These are phyloP conservation scores for Strongylocentrotus purpuratus DNA, from an alignment of 35 echinoderm and acorn worm genomes.

Conservation along the genomic window DNA sequence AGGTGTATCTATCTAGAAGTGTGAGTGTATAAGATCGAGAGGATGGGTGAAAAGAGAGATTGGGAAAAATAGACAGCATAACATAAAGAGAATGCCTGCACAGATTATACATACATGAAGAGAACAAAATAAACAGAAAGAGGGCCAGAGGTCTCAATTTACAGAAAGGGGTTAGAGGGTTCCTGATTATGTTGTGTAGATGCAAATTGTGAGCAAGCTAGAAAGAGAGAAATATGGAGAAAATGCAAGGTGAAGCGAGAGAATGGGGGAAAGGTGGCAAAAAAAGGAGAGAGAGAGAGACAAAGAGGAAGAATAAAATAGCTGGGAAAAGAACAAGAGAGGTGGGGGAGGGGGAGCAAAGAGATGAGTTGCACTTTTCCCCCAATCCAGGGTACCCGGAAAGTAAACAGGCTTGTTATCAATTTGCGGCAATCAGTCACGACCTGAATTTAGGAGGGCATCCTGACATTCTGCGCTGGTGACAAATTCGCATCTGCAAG, in stretches of 20 bases:
- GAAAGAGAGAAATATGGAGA: neutral
- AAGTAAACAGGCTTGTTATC: constrained; percentile 31
- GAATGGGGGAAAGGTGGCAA: neutral
- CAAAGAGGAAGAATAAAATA: neutral
- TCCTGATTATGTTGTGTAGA: neutral
- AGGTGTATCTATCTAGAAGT: neutral
- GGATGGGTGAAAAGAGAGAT: neutral
- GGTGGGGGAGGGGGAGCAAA: neutral
- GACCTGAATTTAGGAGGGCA: constrained; percentile 9
- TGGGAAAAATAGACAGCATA: neutral
- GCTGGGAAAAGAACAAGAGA: neutral
- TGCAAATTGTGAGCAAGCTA: neutral
- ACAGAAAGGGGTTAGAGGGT: too few relatives aligned
- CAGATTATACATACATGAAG: neutral
- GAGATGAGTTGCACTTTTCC: neutral
- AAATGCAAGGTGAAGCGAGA: neutral
- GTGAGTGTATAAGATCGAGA: neutral
- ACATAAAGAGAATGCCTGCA: neutral
- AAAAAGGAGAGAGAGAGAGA: neutral
- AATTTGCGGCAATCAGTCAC: constrained; percentile 16
- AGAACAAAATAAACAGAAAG: neutral
- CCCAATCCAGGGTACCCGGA: neutral
- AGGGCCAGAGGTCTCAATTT: too few relatives aligned
- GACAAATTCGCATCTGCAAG: neutral
- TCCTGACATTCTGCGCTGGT: neutral